These are phyloP conservation scores for Netelia melanura DNA, from an alignment of 2,888 invertebrate genomes.

Conservation along the genomic window DNA sequence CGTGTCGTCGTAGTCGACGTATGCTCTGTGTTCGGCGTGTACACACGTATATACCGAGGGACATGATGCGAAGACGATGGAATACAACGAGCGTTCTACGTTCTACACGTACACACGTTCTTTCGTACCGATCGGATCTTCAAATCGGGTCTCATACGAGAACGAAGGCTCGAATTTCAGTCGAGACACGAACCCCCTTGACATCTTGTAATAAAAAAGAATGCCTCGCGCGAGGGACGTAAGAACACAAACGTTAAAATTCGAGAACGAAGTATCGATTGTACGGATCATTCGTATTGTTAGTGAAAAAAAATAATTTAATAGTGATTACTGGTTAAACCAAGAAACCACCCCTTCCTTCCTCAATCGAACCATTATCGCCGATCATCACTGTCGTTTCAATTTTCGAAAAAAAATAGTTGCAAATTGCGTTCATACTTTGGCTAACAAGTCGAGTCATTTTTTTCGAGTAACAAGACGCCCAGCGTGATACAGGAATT, in stretches of 20 bases:
- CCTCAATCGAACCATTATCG: too few species aligned
- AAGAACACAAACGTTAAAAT: too few species aligned
- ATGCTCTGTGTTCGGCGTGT: slow-evolving; percentile 29
- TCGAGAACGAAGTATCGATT: too few species aligned
- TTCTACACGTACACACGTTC: slow-evolving; percentile 52
- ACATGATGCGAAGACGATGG: slow-evolving; percentile 16
- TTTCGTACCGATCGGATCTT: slow-evolving; percentile 61
- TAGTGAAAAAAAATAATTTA: too few species aligned
- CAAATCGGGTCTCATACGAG: slow-evolving; percentile 52
- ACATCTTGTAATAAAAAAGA: slow-evolving; percentile 33
- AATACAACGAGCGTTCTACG: slow-evolving; percentile 57
- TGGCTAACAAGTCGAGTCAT: too few species aligned
- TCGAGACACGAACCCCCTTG: slow-evolving; percentile 44
- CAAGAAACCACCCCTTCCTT: too few species aligned
- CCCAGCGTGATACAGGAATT: neutral
- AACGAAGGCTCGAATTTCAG: slow-evolving; percentile 21
- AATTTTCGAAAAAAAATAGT: too few species aligned
- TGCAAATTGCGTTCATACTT: too few species aligned
- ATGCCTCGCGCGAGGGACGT: neutral
- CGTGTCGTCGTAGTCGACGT: slow-evolving; percentile 49
- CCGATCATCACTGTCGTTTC: too few species aligned
- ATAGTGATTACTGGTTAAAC: too few species aligned
- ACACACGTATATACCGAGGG: neutral
- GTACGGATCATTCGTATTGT: too few species aligned
- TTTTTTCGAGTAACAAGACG: too few species aligned